Percentiles rank a stretch among this genome's conserved stretches.
phyloP scores from a whole-genome alignment of 2,888 invertebrate genomes.

The Halictus ligatus region DNA sequence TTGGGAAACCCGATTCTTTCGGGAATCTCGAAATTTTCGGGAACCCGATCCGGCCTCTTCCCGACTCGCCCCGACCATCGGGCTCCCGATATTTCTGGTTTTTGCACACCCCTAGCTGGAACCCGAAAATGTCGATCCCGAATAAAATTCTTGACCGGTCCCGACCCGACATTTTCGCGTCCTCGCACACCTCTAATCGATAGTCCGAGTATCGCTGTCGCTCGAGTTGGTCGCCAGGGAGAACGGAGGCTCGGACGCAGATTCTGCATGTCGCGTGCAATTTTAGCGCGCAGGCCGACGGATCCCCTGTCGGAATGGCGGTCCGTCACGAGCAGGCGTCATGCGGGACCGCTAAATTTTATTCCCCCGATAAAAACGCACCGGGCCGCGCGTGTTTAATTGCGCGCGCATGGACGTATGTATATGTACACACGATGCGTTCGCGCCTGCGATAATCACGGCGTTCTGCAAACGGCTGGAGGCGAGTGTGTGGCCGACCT shows the following conservation, averaged over 20 bases:
- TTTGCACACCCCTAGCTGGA: too few species aligned
- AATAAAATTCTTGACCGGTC: too few species aligned
- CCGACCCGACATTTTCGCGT: too few species aligned
- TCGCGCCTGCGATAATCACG: slow-evolving; percentile 41
- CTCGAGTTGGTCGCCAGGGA: neutral
- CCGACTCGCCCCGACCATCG: too few species aligned
- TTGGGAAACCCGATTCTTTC: too few species aligned
- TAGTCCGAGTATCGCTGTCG: neutral
- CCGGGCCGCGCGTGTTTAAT: slow-evolving; percentile 35
- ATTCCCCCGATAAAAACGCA: slow-evolving; percentile 33
- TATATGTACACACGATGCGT: neutral
- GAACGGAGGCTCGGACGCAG: slow-evolving; percentile 3
- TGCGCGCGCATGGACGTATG: slow-evolving; percentile 11
- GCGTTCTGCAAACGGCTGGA: slow-evolving; percentile 54
- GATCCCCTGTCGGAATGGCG: slow-evolving; percentile 26
- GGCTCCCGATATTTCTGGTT: too few species aligned
- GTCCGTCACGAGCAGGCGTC: neutral
- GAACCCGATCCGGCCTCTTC: too few species aligned
- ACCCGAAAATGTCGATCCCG: neutral
- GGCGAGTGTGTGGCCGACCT: slow-evolving; percentile 65
- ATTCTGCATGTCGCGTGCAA: slow-evolving; percentile 35
- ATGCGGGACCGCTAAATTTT: slow-evolving; percentile 32
- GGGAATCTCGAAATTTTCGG: too few species aligned
- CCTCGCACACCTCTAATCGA: neutral
- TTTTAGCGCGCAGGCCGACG: slow-evolving; percentile 19